Evolutionary conservation across 2,113 vertebrate species (phyloP), one percentile per base, ranked within the genome.

Genomic region (Noturus placidus): DNA sequence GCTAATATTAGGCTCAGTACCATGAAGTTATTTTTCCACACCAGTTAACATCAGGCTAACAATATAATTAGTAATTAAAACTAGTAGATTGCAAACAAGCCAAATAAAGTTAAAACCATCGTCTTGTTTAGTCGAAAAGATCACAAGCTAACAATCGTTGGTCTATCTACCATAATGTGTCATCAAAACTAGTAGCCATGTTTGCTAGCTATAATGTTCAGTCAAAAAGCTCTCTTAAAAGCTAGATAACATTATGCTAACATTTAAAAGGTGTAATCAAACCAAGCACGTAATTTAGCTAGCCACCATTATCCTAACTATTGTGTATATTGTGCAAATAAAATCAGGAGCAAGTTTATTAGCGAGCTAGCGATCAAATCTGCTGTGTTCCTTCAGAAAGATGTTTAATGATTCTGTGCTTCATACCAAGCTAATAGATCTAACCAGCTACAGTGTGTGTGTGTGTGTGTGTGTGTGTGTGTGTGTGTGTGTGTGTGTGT

Each of bases 401-500:
- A 42, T 19, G 70, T 15, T 74, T 74, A 22, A 42, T 74, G 38
- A 74, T 74, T 42, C 70, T 74, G 70, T 3, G 7, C 19, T 38
- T 74, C 8, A 3, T 20, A 38, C 33, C 17, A 9, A 74, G 70
- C 35, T 74, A 22, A 38, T 74, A 42, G 17, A 38, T 74, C 35
- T 30, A n/a, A 30, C 61, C 27, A 42, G 38, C 70, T 74, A 74
- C 72, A 27, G 72, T 63, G 77, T 56, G 77, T 17, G 52, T 56
- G 50, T 20, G 50, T 20, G 54, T 13, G 35, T n/a, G 59, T 9
- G 22, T n/a, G 33, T 52, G 54, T 65, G 69, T 27, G 83, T 59
- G 67, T 76, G 65, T 76, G 67, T 85, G 33, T 61, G 74, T 14
- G 76, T 52, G 46, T 52, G 76, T 54, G 76, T 54, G 76, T 54